phyloP scores from a whole-genome alignment of 2,797 vertebrate species.

The Epinephelus coioides region DNA sequence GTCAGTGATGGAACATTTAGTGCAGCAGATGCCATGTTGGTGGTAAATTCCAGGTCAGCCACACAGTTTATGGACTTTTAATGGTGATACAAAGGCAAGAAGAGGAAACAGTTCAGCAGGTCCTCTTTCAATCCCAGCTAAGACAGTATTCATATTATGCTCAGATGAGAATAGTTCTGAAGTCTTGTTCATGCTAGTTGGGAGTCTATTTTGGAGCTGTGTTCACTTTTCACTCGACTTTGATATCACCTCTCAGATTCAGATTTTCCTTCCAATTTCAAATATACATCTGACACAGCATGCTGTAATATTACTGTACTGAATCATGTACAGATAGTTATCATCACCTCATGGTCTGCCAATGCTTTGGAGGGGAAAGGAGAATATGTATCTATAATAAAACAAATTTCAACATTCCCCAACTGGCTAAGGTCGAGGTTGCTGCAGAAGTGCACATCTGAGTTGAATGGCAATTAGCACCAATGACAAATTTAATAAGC shows the following conservation, averaged over 20 bases:
- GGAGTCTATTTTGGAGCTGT: too few species aligned
- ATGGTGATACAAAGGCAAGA: too few species aligned
- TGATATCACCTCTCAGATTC: background rate
- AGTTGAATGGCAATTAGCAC: slow-evolving; percentile 6
- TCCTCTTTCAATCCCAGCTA: too few species aligned
- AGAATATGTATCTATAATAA: background rate
- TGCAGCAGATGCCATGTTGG: background rate
- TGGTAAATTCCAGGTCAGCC: background rate
- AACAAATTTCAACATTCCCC: too few species aligned
- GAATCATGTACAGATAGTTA: slow-evolving; percentile 2
- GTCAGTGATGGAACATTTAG: too few species aligned
- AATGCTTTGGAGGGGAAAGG: background rate
- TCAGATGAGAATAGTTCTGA: too few species aligned
- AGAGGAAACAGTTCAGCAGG: too few species aligned
- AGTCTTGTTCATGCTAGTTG: too few species aligned
- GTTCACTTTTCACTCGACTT: background rate
- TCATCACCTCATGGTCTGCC: slow-evolving; percentile 10
- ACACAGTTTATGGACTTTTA: too few species aligned
- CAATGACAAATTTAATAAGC: slow-evolving; percentile 19
- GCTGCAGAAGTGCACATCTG: background rate
- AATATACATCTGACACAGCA: background rate
- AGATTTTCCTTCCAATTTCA: background rate
- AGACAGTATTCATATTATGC: too few species aligned
- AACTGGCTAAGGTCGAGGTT: background rate
- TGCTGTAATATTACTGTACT: background rate